Evolutionary conservation across 2,797 vertebrate species (phyloP), one percentile per base, ranked within the genome.

Genomic region (Gymnothorax javanicus): DNA sequence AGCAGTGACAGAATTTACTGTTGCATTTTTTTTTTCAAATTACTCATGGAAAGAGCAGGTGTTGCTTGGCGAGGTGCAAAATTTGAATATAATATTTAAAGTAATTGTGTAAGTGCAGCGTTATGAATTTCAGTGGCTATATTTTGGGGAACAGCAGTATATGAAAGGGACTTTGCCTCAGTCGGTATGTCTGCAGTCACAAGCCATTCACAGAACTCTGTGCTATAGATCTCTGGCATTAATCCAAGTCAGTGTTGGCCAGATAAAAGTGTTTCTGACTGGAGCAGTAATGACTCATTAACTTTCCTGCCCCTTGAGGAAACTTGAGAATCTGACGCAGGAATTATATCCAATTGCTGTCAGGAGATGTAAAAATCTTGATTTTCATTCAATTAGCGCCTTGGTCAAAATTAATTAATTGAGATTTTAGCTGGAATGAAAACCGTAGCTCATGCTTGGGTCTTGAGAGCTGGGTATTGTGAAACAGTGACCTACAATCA

Each of bases 351-450:
- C 15, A 52, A 79, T 79, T 23, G 50, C 75, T 54, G 50, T 54
- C 75, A 7, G 50, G 75, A 54, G 50, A 54, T 4, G 27, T 79
- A 17, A 79, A 79, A 75, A 79, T 54, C 75, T 7, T 54, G 75
- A 54, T 11, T 4, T 17, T 5, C 17, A 20, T 79, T 79, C 50
- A 15, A 54, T 54, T 79, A 23, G 3, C 73, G 13, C 15, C 4
- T 77, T 17, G 43, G 73, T 77, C 73, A 52, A 52, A 43, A 50
- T 1, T 52, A 77, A 79, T 71, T 25, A 6, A 85, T 73, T 69
- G 25, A 73, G 84, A 79, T 79, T 52, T 79, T 0, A 50, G 75
- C 75, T 79, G 75, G 75, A 79, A 56, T 25, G 43, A 64, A n/a
- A 69, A 71, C n/a, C 7, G 7, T 11, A 20, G 25, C 58, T 20